A percentile compares a stretch with the other conserved stretches of the same genome.
Conservation (phyloP, 2,888 invertebrate species). For the Elegia similella region DNA sequence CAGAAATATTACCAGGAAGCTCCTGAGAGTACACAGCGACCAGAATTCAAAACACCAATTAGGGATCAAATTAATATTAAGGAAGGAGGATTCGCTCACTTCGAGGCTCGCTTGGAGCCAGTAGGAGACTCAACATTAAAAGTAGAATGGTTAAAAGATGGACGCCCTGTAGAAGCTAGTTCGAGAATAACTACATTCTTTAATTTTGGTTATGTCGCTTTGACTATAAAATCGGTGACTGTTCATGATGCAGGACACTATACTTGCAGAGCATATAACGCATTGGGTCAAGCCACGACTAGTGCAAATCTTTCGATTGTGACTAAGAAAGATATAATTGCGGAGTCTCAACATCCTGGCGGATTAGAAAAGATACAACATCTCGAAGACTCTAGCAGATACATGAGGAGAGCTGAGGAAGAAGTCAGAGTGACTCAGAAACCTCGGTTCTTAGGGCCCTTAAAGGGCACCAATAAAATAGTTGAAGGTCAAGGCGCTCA, state of each 20-base stretch:
- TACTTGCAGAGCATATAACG: constrained; percentile 93
- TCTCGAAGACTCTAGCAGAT: constrained; percentile 91
- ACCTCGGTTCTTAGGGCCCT: constrained; percentile 92
- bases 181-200: constrained; percentile 96
- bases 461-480: constrained; percentile 96
- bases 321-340: constrained; percentile 91
- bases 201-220: constrained; percentile 96
- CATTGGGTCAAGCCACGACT: constrained; percentile 92
- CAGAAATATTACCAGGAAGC: constrained; percentile 90
- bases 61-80: constrained; percentile 92
- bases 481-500: constrained; percentile 96
- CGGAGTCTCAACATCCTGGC: constrained; percentile 95
- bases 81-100: constrained; percentile 97
- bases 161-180: constrained; percentile 94
- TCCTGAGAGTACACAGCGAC: constrained; percentile 89
- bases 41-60: constrained; percentile 94
- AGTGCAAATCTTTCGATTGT: constrained; percentile 91
- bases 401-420: constrained; percentile 86
- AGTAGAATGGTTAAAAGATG: constrained; percentile 97
- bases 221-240: constrained; percentile 95
- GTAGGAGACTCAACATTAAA: constrained; percentile 93
- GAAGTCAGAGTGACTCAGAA: constrained; percentile 89
- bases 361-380: constrained; percentile 95
- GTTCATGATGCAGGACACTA: constrained; percentile 94
- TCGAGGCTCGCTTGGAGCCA: constrained; percentile 96